These are phyloP conservation scores for Chaetorhynchus papuensis DNA, from an alignment of 2,113 vertebrate genomes.

Conservation along the genomic window DNA sequence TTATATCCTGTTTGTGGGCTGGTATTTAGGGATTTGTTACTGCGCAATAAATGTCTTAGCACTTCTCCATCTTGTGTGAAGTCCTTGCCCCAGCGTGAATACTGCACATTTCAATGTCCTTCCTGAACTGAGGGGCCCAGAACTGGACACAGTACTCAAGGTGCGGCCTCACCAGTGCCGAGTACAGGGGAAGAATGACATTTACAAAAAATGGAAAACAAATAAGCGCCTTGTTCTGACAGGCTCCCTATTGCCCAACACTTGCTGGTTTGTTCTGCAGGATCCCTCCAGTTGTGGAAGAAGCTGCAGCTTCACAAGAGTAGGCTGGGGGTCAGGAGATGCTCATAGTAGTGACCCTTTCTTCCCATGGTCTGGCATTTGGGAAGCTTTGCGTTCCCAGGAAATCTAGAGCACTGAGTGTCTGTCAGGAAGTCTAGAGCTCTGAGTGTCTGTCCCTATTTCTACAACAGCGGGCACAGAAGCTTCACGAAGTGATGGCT, in stretches of 20 bases:
- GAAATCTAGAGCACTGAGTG: neutral
- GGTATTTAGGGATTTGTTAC: too few relatives aligned
- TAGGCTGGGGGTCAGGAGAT: neutral
- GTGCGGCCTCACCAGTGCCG: fast-evolving
- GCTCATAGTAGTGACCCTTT: fast-evolving
- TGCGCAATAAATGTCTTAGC: too few relatives aligned
- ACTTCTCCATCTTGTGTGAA: too few relatives aligned
- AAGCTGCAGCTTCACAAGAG: neutral
- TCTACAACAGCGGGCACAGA: neutral
- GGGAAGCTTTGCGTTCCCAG: neutral
- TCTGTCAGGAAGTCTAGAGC: neutral
- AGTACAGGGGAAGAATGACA: neutral
- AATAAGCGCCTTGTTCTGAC: neutral
- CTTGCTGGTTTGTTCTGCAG: neutral
- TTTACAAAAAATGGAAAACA: neutral
- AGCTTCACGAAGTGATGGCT: neutral
- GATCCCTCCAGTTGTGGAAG: neutral
- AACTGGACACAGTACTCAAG: fast-evolving
- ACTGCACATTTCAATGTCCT: too few relatives aligned
- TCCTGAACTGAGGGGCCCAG: neutral
- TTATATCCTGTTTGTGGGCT: too few relatives aligned
- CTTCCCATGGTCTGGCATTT: neutral
- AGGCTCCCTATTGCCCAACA: fast-evolving
- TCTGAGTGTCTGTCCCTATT: neutral
- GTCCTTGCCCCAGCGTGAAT: too few relatives aligned